Evolutionary conservation across 30 jellyfish, hydroid and myxozoan species (phyloP).

Genomic region (Catostylus mosaicus): DNA sequence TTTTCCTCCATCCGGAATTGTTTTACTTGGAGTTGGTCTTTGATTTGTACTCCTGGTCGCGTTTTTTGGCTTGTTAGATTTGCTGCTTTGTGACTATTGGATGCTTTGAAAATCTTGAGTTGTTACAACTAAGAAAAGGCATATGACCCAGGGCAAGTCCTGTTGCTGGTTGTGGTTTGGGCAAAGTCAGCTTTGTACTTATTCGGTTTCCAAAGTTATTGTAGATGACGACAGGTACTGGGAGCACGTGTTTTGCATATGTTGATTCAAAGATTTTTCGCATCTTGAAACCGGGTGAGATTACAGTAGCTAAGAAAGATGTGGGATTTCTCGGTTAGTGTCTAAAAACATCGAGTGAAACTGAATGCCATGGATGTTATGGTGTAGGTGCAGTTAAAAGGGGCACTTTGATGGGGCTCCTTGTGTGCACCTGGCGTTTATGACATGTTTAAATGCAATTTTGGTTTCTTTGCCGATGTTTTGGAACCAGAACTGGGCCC

Average conservation of each 20-base stretch:
- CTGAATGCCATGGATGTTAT: background rate
- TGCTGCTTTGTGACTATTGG: background rate
- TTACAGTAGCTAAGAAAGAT: background rate
- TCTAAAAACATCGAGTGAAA: background rate
- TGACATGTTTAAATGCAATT: constrained; percentile 4
- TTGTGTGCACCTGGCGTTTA: background rate
- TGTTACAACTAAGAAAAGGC: background rate
- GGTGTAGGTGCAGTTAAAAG: background rate
- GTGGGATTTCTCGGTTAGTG: background rate
- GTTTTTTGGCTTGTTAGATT: background rate
- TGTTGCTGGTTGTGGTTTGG: background rate
- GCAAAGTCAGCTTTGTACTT: background rate
- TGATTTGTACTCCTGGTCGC: background rate
- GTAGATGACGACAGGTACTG: background rate
- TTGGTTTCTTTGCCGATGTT: background rate
- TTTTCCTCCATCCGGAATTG: no score
- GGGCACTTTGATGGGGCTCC: constrained; percentile 8
- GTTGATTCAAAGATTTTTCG: background rate
- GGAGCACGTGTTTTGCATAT: background rate
- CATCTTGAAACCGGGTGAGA: background rate
- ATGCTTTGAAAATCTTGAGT: background rate
- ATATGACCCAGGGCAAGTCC: background rate
- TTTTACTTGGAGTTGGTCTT: no score
- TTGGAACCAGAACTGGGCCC: background rate
- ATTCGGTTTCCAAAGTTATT: background rate